A percentile compares a stretch with the other conserved stretches of the same genome.
Evolutionary conservation across 2,797 vertebrate species (phyloP).

Genomic region (Sebastiscus albofasciatus): DNA sequence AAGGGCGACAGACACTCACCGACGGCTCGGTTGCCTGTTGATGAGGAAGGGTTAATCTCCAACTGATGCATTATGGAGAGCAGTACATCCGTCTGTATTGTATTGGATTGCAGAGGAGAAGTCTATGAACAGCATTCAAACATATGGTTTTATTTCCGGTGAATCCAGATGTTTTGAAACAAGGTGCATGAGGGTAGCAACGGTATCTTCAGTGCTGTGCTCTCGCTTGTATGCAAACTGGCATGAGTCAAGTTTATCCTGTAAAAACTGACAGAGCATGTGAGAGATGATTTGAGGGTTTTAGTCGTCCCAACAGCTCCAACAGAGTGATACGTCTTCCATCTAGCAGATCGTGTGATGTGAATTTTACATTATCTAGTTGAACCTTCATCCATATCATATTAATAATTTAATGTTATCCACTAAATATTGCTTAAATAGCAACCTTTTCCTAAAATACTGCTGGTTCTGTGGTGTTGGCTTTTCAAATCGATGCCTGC

Average conservation of each 20-base stretch:
- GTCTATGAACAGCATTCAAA: background rate
- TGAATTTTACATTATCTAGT: background rate
- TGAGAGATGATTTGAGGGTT: background rate
- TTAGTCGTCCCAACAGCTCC: background rate
- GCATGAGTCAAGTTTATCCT: background rate
- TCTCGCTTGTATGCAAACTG: background rate
- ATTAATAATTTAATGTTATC: no score
- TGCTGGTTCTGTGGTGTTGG: background rate
- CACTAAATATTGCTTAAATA: background rate
- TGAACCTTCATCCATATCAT: background rate
- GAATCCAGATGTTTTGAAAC: background rate
- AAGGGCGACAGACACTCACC: no score
- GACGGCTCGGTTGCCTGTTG: no score
- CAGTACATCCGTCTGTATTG: background rate
- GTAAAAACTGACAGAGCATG: background rate
- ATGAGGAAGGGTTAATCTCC: background rate
- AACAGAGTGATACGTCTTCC: background rate
- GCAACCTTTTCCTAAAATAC: background rate
- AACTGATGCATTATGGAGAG: background rate
- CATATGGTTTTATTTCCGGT: background rate
- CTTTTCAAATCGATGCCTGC: background rate
- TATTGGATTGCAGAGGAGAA: background rate
- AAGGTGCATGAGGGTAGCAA: background rate
- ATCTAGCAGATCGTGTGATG: background rate
- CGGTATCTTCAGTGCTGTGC: background rate